Conservation (phyloP, 2,888 invertebrate species). For the Nesidiocoris tenuis region DNA sequence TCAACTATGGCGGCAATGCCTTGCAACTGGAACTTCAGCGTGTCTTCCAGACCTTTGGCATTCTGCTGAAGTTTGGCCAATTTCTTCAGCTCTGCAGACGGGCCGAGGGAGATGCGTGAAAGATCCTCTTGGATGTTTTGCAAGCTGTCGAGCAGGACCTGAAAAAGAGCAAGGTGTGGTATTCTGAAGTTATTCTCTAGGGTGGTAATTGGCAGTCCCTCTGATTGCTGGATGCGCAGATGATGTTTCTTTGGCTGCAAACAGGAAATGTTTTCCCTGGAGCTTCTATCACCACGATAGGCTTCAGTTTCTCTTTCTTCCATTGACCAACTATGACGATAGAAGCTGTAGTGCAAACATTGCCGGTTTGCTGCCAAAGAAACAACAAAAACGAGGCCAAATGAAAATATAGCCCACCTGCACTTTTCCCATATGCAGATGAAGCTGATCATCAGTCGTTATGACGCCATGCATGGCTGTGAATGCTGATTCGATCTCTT, state of each 20-base stretch:
- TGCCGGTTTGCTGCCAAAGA: too few relatives aligned
- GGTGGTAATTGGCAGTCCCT: too few relatives aligned
- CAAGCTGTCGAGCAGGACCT: conserved; percentile 49
- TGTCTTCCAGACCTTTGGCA: conserved; percentile 21
- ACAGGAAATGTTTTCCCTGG: too few relatives aligned
- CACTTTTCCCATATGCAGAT: conserved; percentile 75
- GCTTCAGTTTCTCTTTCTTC: too few relatives aligned
- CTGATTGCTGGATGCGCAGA: too few relatives aligned
- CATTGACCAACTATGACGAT: too few relatives aligned
- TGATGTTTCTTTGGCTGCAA: too few relatives aligned
- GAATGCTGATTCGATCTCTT: conserved; percentile 47
- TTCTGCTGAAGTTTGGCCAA: conserved; percentile 56
- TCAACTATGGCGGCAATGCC: conserved; percentile 21
- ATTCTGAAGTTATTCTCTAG: too few relatives aligned
- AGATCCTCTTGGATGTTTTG: conserved; percentile 71
- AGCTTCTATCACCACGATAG: too few relatives aligned
- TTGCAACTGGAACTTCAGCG: conserved; percentile 19
- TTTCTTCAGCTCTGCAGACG: conserved; percentile 73
- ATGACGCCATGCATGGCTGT: conserved; percentile 71
- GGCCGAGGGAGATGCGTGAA: conserved; percentile 70
- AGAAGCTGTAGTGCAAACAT: too few relatives aligned
- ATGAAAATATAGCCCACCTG: too few relatives aligned
- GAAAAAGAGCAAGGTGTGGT: background rate
- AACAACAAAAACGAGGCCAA: too few relatives aligned
- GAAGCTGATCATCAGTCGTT: conserved; percentile 79